Evolutionary conservation across 2,888 invertebrate species (phyloP).

Genomic region (Hanleya hanleyi): DNA sequence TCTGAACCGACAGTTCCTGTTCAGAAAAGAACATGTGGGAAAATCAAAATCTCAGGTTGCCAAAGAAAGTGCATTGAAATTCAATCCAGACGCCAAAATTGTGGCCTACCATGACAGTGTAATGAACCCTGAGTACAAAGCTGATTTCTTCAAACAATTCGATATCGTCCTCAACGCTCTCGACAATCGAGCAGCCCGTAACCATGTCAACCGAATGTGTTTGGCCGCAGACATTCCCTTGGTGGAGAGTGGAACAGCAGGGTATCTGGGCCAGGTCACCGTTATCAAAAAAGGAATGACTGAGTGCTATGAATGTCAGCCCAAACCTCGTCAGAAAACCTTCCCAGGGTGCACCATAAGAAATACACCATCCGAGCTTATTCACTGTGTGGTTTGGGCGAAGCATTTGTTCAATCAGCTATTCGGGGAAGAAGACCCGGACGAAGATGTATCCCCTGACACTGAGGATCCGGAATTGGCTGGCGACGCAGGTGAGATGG

Average conservation of each 20-base stretch:
- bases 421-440: slow-evolving; percentile 95
- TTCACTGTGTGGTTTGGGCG: slow-evolving; percentile 99
- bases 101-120: slow-evolving; percentile 94
- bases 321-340: slow-evolving; percentile 91
- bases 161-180: slow-evolving; percentile 95
- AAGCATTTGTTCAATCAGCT: slow-evolving; percentile 99
- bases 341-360: slow-evolving; percentile 99
- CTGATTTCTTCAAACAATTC: slow-evolving; percentile 93
- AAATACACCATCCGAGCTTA: slow-evolving; percentile 98
- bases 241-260: slow-evolving; percentile 97
- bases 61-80: slow-evolving; percentile 88
- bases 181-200: slow-evolving; percentile 96
- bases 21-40: slow-evolving; percentile 98
- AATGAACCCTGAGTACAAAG: slow-evolving; percentile 89
- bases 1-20: slow-evolving; percentile 98
- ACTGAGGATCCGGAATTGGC: slow-evolving; percentile 94
- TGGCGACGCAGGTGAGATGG: slow-evolving; percentile 76
- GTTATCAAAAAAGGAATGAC: slow-evolving; percentile 80
- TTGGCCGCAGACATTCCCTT: slow-evolving; percentile 94
- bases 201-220: slow-evolving; percentile 99
- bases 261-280: slow-evolving; percentile 91
- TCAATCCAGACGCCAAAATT: slow-evolving; percentile 92
- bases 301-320: slow-evolving; percentile 97
- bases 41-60: slow-evolving; percentile 96
- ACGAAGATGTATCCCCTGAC: slow-evolving; percentile 98